Evolutionary conservation across 2,888 invertebrate genomes (phyloP).

Genomic region (Terebella lapidaria): DNA sequence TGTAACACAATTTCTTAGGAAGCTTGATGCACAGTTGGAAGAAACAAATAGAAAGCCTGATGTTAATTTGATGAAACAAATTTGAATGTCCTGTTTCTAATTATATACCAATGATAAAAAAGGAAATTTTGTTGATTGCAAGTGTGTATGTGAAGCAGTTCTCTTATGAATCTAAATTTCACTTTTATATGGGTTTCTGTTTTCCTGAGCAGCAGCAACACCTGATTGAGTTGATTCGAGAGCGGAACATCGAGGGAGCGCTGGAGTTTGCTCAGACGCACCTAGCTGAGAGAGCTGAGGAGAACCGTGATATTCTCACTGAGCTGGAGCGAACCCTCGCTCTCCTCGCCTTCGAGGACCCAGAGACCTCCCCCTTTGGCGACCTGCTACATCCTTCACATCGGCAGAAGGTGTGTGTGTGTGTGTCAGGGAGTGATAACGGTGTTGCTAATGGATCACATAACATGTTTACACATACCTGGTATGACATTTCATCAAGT

Average conservation of each 20-base stretch:
- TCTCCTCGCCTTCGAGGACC: slow-evolving; percentile 92
- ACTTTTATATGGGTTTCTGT: no score
- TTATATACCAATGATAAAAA: no score
- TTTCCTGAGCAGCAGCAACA: slow-evolving; percentile 91
- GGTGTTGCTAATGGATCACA: no score
- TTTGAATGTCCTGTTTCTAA: not conserved
- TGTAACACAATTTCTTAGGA: not conserved
- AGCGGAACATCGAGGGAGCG: slow-evolving; percentile 80
- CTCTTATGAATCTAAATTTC: no score
- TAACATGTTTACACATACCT: no score
- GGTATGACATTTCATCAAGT: no score
- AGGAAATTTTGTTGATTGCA: not conserved
- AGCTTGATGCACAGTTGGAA: not conserved
- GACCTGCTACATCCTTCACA: slow-evolving; percentile 89
- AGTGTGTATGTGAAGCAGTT: no score
- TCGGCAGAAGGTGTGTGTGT: slow-evolving; percentile 66
- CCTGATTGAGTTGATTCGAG: slow-evolving; percentile 79
- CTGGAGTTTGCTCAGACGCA: slow-evolving; percentile 85
- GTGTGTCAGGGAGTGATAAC: no score
- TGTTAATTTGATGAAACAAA: not conserved
- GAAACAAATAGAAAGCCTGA: not conserved
- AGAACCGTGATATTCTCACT: slow-evolving; percentile 59
- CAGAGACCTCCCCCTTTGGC: slow-evolving; percentile 88
- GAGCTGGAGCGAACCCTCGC: slow-evolving; percentile 92
- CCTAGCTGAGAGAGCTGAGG: slow-evolving; percentile 82